phyloP scores from a whole-genome alignment of 2,888 invertebrate species.

The Perithous albicinctus region DNA sequence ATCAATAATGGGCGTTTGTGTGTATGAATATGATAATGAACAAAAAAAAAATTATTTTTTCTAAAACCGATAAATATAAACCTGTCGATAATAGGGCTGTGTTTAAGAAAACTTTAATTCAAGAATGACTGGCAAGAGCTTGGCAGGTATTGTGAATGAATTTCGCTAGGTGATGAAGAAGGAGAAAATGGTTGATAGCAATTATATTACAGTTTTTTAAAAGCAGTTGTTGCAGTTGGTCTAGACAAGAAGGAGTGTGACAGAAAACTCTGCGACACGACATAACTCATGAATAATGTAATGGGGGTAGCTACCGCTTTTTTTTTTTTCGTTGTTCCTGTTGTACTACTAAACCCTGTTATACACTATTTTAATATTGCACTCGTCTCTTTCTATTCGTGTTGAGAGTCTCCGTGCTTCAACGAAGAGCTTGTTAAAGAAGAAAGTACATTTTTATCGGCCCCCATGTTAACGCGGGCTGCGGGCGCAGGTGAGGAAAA shows the following conservation, averaged over 20 bases:
- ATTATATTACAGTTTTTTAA: conserved; percentile 45
- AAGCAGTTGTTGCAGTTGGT: conserved; percentile 19
- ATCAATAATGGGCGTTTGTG: no score
- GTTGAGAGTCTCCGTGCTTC: conserved; percentile 54
- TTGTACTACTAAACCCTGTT: conserved; percentile 55
- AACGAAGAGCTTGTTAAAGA: conserved; percentile 54
- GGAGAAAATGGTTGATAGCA: neutral
- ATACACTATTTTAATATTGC: conserved; percentile 19
- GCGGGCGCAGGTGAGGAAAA: conserved; percentile 83
- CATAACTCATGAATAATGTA: conserved; percentile 79
- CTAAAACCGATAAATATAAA: no score
- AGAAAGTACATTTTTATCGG: conserved; percentile 79
- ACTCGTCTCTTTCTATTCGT: conserved; percentile 26
- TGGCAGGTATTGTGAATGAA: conserved; percentile 10
- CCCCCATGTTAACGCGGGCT: conserved; percentile 77
- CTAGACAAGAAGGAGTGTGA: conserved; percentile 49
- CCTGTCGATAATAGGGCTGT: no score
- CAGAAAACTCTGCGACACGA: conserved; percentile 50
- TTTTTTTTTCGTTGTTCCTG: conserved; percentile 65
- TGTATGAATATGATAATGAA: no score
- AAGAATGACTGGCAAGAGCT: neutral
- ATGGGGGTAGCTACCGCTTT: conserved; percentile 73
- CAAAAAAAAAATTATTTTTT: no score
- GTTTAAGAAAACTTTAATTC: no score
- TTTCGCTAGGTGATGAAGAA: neutral